phyloP scores from a whole-genome alignment of 2,888 invertebrate species.

The Galeopsomyia nigrocyanea region DNA sequence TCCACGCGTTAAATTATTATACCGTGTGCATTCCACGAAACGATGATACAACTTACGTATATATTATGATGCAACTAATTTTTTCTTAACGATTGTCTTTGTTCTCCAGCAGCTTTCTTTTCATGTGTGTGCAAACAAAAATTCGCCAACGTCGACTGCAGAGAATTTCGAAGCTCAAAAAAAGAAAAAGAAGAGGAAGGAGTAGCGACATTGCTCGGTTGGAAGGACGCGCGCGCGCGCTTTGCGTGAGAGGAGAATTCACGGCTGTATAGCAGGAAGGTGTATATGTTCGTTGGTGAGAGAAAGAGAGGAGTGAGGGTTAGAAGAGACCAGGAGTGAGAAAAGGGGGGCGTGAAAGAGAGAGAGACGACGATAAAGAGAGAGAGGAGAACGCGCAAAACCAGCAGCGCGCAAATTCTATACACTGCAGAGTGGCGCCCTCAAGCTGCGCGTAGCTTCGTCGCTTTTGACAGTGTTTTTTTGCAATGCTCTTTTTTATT shows the following conservation, averaged over 20 bases:
- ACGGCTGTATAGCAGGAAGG: too few relatives aligned
- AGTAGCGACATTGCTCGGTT: slow-evolving; percentile 8
- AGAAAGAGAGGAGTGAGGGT: slow-evolving; percentile 8
- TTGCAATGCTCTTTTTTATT: slow-evolving; percentile 3
- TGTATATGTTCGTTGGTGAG: background rate
- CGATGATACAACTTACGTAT: too few relatives aligned
- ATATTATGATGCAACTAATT: too few relatives aligned
- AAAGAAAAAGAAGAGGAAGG: slow-evolving; percentile 31
- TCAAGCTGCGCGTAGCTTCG: slow-evolving; percentile 29
- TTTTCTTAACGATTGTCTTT: too few relatives aligned
- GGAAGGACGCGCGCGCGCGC: slow-evolving; percentile 6
- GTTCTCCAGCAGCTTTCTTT: too few relatives aligned
- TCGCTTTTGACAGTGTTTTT: background rate
- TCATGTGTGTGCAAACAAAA: too few relatives aligned
- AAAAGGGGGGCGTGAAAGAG: slow-evolving; percentile 13
- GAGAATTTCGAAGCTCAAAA: slow-evolving; percentile 24
- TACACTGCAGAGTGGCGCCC: slow-evolving; percentile 46
- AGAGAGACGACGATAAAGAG: background rate
- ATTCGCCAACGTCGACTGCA: too few relatives aligned
- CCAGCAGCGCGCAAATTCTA: slow-evolving; percentile 30
- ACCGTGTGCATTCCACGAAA: too few relatives aligned
- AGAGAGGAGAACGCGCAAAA: too few relatives aligned
- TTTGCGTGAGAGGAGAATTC: background rate
- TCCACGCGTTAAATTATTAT: too few relatives aligned
- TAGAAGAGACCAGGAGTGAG: slow-evolving; percentile 34